Percentiles rank a stretch among this genome's conserved stretches.
phyloP scores from a whole-genome alignment of 2,113 vertebrate species.

The Percina caprodes region DNA sequence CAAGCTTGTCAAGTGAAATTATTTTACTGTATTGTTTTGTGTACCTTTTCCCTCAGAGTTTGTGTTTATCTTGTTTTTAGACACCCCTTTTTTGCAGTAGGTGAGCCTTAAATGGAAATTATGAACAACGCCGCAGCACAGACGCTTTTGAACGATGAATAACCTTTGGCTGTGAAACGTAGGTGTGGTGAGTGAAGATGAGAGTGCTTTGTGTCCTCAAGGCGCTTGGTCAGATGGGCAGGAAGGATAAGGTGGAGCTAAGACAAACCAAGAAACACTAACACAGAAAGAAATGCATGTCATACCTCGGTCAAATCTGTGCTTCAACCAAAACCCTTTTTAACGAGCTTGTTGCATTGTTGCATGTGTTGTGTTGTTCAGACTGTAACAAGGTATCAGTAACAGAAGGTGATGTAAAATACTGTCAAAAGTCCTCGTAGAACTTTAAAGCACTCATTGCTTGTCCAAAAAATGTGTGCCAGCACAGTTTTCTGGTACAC shows the following conservation, averaged over 20 bases:
- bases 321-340: neutral
- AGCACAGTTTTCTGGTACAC: neutral
- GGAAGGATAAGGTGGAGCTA: slow-evolving; percentile 68
- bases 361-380: too few relatives aligned
- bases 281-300: neutral
- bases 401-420: neutral
- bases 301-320: slow-evolving; percentile 7
- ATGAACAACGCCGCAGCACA: neutral
- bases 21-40: too few relatives aligned
- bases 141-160: slow-evolving; percentile 32
- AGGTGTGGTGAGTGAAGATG: slow-evolving; percentile 61
- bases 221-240: slow-evolving; percentile 35
- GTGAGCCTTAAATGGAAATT: slow-evolving; percentile 49
- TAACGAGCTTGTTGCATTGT: neutral
- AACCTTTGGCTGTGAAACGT: slow-evolving; percentile 44
- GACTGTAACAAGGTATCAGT: neutral
- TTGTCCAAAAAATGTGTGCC: slow-evolving; percentile 8
- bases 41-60: too few relatives aligned
- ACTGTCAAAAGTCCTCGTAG: neutral
- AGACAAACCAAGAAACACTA: slow-evolving; percentile 28
- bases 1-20: too few relatives aligned
- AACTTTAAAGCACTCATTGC: neutral
- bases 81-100: neutral
- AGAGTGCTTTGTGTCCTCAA: slow-evolving; percentile 38
- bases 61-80: too few relatives aligned